phyloP scores from a whole-genome alignment of 2,113 vertebrate species.

The Trogon surrucura region DNA sequence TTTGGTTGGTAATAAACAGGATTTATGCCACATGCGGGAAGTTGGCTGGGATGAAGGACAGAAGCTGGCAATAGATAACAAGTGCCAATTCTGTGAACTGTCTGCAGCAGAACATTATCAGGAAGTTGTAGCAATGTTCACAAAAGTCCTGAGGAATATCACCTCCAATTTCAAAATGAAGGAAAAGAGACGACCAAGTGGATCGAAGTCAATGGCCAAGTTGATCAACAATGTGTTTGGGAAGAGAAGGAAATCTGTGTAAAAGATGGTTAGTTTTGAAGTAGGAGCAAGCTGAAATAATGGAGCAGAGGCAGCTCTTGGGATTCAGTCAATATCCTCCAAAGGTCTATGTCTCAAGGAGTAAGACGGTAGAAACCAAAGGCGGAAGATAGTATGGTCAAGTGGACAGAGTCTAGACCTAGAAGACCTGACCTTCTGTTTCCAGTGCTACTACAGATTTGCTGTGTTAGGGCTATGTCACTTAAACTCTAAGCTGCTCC shows the following conservation, averaged over 20 bases:
- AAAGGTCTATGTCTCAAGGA: not conserved
- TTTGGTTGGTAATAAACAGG: slow-evolving; percentile 91
- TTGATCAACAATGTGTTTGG: slow-evolving; percentile 90
- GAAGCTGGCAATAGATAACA: slow-evolving; percentile 79
- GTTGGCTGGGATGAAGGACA: slow-evolving; percentile 86
- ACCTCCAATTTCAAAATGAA: slow-evolving; percentile 76
- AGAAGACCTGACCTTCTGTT: not conserved
- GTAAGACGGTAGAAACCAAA: not conserved
- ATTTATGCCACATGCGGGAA: slow-evolving; percentile 86
- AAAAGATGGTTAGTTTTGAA: not conserved
- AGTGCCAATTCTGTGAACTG: slow-evolving; percentile 87
- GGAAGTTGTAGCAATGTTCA: slow-evolving; percentile 86
- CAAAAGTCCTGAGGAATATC: slow-evolving; percentile 77
- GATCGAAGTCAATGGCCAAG: slow-evolving; percentile 88
- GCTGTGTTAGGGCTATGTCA: not conserved
- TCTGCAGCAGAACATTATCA: slow-evolving; percentile 88
- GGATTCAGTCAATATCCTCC: not conserved
- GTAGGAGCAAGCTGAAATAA: not conserved
- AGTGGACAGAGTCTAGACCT: not conserved
- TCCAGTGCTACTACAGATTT: not conserved
- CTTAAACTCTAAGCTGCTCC: not conserved
- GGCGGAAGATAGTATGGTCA: not conserved
- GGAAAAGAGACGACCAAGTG: slow-evolving; percentile 83
- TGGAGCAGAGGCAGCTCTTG: not conserved
- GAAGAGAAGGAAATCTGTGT: slow-evolving; percentile 90